These are phyloP conservation scores for Pedionomus torquatus DNA, from an alignment of 2,113 vertebrate genomes.

Conservation along the genomic window DNA sequence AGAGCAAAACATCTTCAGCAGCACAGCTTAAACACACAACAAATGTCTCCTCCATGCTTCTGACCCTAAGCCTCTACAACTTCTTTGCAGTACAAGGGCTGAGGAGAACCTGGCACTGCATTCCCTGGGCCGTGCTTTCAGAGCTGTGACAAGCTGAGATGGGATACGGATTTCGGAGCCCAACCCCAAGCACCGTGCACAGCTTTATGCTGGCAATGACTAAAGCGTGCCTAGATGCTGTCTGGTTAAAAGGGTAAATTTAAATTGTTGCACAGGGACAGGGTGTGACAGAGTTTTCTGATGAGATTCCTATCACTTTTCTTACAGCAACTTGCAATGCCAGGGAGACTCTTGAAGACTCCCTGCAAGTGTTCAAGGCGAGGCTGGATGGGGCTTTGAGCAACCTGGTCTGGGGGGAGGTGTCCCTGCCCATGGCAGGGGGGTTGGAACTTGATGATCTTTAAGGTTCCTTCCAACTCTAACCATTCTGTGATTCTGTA, in stretches of 20 bases:
- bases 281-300: neutral
- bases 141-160: neutral
- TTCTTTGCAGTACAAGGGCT: neutral
- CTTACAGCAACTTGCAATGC: neutral
- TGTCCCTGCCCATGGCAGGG: neutral
- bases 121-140: neutral
- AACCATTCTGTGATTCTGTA: neutral
- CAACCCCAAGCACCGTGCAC: neutral
- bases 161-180: neutral
- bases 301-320: neutral
- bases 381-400: neutral
- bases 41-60: neutral
- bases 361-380: neutral
- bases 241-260: neutral
- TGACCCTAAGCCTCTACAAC: neutral
- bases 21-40: slow-evolving; percentile 1
- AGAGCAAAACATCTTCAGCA: slow-evolving; percentile 19
- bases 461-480: neutral
- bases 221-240: neutral
- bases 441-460: neutral
- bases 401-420: neutral
- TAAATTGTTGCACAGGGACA: neutral
- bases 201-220: neutral
- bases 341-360: neutral
- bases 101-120: neutral